A percentile compares a stretch with the other conserved stretches of the same genome.
Conservation (phyloP, 2,113 vertebrate species). For the Dinomys branickii region DNA sequence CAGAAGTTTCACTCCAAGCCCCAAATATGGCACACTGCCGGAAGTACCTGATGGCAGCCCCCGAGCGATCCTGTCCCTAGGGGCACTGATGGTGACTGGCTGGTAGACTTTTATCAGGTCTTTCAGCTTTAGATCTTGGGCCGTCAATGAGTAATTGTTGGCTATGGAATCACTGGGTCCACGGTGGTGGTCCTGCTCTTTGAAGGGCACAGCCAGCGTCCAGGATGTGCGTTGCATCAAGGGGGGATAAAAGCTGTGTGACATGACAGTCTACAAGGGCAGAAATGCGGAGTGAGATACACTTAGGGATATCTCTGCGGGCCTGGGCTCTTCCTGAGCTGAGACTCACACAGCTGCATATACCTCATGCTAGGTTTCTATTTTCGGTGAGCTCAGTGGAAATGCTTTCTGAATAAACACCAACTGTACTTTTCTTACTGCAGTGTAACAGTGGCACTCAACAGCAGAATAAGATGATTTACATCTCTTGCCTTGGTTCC, state of each 20-base stretch:
- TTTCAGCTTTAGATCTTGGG: constrained; percentile 87
- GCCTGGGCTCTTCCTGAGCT: background rate
- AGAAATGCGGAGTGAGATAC: background rate
- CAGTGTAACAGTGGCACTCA: background rate
- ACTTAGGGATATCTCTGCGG: background rate
- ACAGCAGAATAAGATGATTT: background rate
- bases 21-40: background rate
- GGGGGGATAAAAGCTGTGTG: constrained; percentile 86
- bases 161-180: constrained; percentile 92
- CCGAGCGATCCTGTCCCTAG: background rate
- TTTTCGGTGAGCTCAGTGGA: background rate
- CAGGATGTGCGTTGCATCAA: constrained; percentile 89
- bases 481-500: background rate
- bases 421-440: background rate
- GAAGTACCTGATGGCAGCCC: constrained; percentile 58
- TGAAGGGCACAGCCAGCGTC: constrained; percentile 91
- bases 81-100: background rate
- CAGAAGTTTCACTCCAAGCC: background rate
- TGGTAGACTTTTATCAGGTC: constrained; percentile 81
- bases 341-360: background rate
- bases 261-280: constrained; percentile 84
- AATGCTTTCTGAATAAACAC: background rate
- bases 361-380: background rate
- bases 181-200: constrained; percentile 87
- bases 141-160: constrained; percentile 90